phyloP scores from a whole-genome alignment of 1,140 invertebrate species.

The Paraescarpia echinospica region DNA sequence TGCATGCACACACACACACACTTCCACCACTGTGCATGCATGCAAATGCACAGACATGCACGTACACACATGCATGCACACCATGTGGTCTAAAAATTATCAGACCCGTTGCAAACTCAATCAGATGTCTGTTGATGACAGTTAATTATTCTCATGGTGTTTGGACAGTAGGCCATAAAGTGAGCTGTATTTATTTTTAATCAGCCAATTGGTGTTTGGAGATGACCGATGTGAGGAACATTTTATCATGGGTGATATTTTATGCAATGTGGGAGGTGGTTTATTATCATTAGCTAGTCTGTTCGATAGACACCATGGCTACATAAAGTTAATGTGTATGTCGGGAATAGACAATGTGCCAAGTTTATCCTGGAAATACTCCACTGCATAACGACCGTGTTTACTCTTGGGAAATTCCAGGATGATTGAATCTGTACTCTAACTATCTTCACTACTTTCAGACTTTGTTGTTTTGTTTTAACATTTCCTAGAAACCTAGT shows the following conservation, averaged over 20 bases:
- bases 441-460: not conserved
- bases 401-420: not conserved
- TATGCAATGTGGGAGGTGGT: not conserved
- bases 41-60: too few relatives aligned
- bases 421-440: not conserved
- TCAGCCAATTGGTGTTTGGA: not conserved
- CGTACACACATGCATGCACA: too few relatives aligned
- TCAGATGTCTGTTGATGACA: too few relatives aligned
- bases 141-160: too few relatives aligned
- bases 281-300: not conserved
- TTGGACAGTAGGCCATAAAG: too few relatives aligned
- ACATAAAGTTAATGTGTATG: not conserved
- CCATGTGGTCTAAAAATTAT: too few relatives aligned
- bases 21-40: too few relatives aligned
- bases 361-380: not conserved
- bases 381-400: not conserved
- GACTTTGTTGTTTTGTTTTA: not conserved
- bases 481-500: not conserved
- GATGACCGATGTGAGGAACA: not conserved
- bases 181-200: not conserved
- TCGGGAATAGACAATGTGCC: not conserved
- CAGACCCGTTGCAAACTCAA: too few relatives aligned
- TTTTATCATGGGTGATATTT: not conserved
- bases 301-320: not conserved
- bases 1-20: too few relatives aligned